Evolutionary conservation across 2,797 vertebrate species (phyloP), one percentile per base, ranked within the genome.

Genomic region (Fundulus diaphanus): DNA sequence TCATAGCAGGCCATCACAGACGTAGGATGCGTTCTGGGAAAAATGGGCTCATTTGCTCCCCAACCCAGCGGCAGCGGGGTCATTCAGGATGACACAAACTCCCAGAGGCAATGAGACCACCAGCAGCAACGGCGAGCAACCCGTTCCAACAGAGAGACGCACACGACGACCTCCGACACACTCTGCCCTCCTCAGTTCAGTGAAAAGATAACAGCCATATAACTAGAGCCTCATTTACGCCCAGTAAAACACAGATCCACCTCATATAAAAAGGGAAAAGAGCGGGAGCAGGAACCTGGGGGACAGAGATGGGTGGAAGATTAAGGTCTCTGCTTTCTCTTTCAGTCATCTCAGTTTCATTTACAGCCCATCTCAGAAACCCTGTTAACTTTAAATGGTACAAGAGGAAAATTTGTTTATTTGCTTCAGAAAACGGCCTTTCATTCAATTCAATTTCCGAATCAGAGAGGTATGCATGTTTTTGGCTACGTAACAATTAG

Each of bases 51-150:
- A 87, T 76, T 85, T 67, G 80, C 76, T 78, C 70, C 73, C 78
- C 56, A 86, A 87, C 73, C 59, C 11, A 27, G 59, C 69, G 73
- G 72, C 73, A 5, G 1, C 61, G 27, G 72, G 88, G 81, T 90
- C 79, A 81, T 82, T 88, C 73, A 79, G 76, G 84, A 85, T 79
- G 78, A 81, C 80, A 72, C 72, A 87, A 86, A 89, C 85, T 84
- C 85, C 86, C 5, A 24, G 24, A 65, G 79, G 85, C 74, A 56
- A 11, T 27, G 44, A 72, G 70, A 78, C 78, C 82, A 70, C 77
- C 29, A 6, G 72, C 29, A 6, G 72, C 61, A 33, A 71, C 35
- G 52, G 54, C 72, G 44, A 18, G 24, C 77, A 70, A 27, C 73
- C 56, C 57, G 8, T 65, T 56, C 24, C 27, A 37, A 56, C 69